These are phyloP conservation scores for Hyles vespertilio DNA, from an alignment of 1,140 invertebrate species.

Conservation along the genomic window DNA sequence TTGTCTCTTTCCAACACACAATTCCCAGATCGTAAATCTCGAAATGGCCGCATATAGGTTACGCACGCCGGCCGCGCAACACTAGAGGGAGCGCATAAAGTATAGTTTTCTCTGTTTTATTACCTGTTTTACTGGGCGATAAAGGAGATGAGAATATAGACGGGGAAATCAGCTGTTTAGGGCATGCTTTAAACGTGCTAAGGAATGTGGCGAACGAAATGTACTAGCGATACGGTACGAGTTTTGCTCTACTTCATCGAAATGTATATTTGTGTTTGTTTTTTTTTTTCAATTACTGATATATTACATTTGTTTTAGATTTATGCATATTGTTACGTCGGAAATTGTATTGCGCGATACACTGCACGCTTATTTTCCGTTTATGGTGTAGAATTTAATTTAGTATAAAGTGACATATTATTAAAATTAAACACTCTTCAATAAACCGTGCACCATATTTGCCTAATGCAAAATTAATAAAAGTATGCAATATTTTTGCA, in stretches of 20 bases:
- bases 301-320: conserved; percentile 1
- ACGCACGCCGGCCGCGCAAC: conserved; percentile 68
- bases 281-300: too few species aligned
- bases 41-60: conserved; percentile 77
- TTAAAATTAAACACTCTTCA: too few species aligned
- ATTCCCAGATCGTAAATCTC: conserved; percentile 77
- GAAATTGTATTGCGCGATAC: too few species aligned
- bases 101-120: conserved; percentile 76
- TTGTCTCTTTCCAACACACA: conserved; percentile 73
- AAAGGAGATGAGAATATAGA: conserved; percentile 70
- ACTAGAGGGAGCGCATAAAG: conserved; percentile 65
- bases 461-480: too few species aligned
- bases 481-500: too few species aligned
- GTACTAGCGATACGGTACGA: conserved; percentile 40
- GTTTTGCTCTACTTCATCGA: conserved; percentile 55
- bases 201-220: conserved; percentile 72
- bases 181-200: conserved; percentile 73
- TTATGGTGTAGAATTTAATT: too few species aligned
- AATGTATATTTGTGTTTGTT: conserved; percentile 8
- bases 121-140: conserved; percentile 64
- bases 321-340: not conserved
- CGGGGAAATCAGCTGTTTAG: conserved; percentile 73
- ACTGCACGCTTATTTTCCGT: too few species aligned
- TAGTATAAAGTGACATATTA: too few species aligned
- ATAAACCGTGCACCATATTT: too few species aligned